These are phyloP conservation scores for Notolabrus celidotus DNA, from an alignment of 2,797 vertebrate genomes.

Conservation along the genomic window DNA sequence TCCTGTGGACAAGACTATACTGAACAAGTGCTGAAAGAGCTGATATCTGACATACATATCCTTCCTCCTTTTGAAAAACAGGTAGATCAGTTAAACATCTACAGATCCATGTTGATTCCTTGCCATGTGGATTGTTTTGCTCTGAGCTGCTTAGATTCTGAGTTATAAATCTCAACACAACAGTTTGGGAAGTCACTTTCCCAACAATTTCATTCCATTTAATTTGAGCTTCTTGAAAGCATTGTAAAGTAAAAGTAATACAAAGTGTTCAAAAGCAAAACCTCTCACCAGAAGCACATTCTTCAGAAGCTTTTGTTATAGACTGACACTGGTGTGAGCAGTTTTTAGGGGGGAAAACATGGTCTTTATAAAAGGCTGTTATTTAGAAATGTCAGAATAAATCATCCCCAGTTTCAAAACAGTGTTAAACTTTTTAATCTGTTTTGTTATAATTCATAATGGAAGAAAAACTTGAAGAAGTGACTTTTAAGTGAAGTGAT, in stretches of 20 bases:
- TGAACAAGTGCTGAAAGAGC: not conserved
- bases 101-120: not conserved
- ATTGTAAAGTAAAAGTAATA: not conserved
- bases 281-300: not conserved
- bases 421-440: no score
- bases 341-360: no score
- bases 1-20: constrained; percentile 4
- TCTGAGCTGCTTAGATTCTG: not conserved
- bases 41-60: not conserved
- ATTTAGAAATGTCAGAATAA: no score
- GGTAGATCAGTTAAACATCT: not conserved
- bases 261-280: constrained; percentile 3
- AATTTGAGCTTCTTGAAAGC: not conserved
- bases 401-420: no score
- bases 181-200: not conserved
- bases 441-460: no score
- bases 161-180: not conserved
- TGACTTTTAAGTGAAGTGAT: no score
- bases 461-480: no score
- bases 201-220: not conserved
- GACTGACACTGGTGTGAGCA: not conserved
- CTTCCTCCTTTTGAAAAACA: not conserved
- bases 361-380: no score
- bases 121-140: not conserved
- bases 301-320: not conserved